phyloP scores from a whole-genome alignment of 2,113 vertebrate genomes.

The Clinocottus analis region DNA sequence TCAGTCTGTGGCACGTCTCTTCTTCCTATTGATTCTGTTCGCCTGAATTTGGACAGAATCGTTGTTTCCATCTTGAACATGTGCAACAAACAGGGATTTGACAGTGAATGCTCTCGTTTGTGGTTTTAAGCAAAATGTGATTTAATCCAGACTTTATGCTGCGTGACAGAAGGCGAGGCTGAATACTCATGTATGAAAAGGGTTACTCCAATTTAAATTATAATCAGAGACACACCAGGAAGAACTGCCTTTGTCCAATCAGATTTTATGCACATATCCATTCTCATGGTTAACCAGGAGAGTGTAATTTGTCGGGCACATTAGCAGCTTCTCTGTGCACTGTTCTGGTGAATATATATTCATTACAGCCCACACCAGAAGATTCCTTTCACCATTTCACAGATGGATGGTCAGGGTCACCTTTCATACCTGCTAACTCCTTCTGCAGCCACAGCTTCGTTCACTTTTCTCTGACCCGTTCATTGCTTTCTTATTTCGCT shows the following conservation, averaged over 20 bases:
- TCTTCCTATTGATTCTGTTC: slow-evolving; percentile 19
- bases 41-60: slow-evolving; percentile 7
- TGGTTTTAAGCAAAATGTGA: slow-evolving; percentile 35
- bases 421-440: slow-evolving; percentile 67
- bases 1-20: slow-evolving; percentile 11
- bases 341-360: slow-evolving; percentile 74
- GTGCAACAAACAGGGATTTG: slow-evolving; percentile 11
- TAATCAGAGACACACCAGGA: slow-evolving; percentile 32
- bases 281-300: slow-evolving; percentile 49
- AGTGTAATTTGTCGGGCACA: slow-evolving; percentile 58
- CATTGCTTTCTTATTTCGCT: not conserved
- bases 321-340: slow-evolving; percentile 62
- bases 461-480: slow-evolving; percentile 21
- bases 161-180: slow-evolving; percentile 23
- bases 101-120: slow-evolving; percentile 1
- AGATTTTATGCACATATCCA: slow-evolving; percentile 61
- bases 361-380: slow-evolving; percentile 71
- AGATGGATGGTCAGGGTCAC: slow-evolving; percentile 77
- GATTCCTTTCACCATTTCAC: slow-evolving; percentile 75
- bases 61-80: not conserved
- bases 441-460: slow-evolving; percentile 55
- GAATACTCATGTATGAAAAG: slow-evolving; percentile 13
- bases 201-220: slow-evolving; percentile 47
- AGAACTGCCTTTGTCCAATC: slow-evolving; percentile 44
- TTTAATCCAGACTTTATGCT: slow-evolving; percentile 31